phyloP scores from a whole-genome alignment of 1,140 invertebrate genomes.

The Solen grandis region DNA sequence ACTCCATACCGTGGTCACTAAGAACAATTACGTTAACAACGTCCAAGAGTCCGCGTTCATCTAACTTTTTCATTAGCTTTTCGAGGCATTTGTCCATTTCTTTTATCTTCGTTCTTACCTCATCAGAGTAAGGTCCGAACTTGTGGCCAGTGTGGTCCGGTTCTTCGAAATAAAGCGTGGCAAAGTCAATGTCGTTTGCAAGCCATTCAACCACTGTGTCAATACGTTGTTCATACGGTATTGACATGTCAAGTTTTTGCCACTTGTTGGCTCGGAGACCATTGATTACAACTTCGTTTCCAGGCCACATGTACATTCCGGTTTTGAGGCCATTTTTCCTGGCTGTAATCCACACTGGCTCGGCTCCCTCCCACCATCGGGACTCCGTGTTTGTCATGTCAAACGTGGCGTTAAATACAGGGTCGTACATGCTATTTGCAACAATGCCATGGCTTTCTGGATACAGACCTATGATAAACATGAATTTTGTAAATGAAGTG shows the following conservation, averaged over 20 bases:
- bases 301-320: conserved; percentile 69
- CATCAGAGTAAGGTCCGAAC: conserved; percentile 73
- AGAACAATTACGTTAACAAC: conserved; percentile 86
- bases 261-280: conserved; percentile 61
- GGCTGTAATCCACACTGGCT: conserved; percentile 80
- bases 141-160: conserved; percentile 84
- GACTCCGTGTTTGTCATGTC: conserved; percentile 73
- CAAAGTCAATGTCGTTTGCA: conserved; percentile 81
- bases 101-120: conserved; percentile 66
- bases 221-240: conserved; percentile 83
- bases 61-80: conserved; percentile 69
- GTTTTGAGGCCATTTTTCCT: conserved; percentile 58
- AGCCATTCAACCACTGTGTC: conserved; percentile 86
- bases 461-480: conserved; percentile 82
- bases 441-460: conserved; percentile 88
- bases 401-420: conserved; percentile 80
- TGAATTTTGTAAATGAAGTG: no score
- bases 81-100: conserved; percentile 72
- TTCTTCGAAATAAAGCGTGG: conserved; percentile 87
- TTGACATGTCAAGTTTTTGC: conserved; percentile 76
- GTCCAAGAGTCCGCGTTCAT: conserved; percentile 79
- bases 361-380: conserved; percentile 75
- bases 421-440: conserved; percentile 85
- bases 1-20: conserved; percentile 89
- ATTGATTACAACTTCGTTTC: conserved; percentile 65